phyloP scores from a whole-genome alignment of 2,888 invertebrate genomes.

The Balanococcus diminutus region DNA sequence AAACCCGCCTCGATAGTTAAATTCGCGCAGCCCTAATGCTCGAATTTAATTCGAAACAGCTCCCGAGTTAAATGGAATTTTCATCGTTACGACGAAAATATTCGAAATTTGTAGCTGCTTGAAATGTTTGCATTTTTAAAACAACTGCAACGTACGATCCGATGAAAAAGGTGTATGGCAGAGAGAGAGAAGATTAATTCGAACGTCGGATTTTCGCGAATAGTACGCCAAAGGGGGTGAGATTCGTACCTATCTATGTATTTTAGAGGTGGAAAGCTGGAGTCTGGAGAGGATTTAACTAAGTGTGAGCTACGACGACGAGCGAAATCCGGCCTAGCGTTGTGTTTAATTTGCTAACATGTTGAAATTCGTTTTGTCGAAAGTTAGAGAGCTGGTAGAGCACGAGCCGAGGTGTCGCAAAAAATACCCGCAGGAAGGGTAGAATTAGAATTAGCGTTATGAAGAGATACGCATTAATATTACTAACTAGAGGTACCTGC shows the following conservation, averaged over 20 bases:
- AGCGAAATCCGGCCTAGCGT: neutral
- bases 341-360: slow-evolving; percentile 2
- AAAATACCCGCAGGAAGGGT: neutral
- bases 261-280: neutral
- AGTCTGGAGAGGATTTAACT: too few relatives aligned
- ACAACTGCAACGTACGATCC: neutral
- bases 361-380: neutral
- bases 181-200: neutral
- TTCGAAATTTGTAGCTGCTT: neutral
- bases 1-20: neutral
- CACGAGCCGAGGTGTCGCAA: neutral
- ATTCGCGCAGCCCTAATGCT: neutral
- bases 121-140: neutral
- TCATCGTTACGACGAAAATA: neutral
- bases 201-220: neutral
- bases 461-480: slow-evolving; percentile 17
- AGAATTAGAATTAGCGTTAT: neutral
- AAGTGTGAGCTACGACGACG: neutral
- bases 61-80: neutral
- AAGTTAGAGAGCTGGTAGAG: neutral
- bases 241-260: neutral
- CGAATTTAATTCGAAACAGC: neutral
- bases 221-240: neutral
- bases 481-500: neutral
- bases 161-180: neutral